Base-by-base conservation (phyloP, 1,140 invertebrate genomes). In the Bombus sibiricus region DNA sequence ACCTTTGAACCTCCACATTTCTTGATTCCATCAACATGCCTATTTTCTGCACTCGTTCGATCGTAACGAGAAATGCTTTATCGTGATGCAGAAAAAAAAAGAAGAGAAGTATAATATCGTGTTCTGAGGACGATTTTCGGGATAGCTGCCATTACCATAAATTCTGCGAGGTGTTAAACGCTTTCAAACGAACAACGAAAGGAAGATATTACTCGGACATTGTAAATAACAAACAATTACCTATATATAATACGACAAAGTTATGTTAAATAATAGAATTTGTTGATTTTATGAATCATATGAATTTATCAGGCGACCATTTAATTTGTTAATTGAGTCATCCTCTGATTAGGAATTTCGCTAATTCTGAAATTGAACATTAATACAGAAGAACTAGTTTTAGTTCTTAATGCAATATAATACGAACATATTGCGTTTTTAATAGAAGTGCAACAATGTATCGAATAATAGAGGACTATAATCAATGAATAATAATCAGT, bases 21-120 rank as follows among this genome's bases (percentile, higher is more conserved):
- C 34, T 53, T 47, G 73, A 77, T 83, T 39, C 62, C 73, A 75
- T 69, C 74, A n/a, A 22, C 43, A 12, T 47, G 15, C 43, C 43
- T 34, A 47, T 41, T 41, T 34, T 34, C 41, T 64, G 76, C 76
- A 79, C 62, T 32, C 53, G 64, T 43, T 39, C 82, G 10, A 57
- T 59, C 74, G 64, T 18, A 80, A 69, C 47, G 66, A 39, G 41
- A 37, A 28, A 75, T 22, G 39, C 22, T 34, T 43, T 69, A 41
- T 47, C 76, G 41, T 28, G n/a, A 22, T 10, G 18, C 12, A 59
- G 1, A 69, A 53, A 53, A 69, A 53, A 39, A 41, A 62, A 18
- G 4, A 12, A 15, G 2, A 57, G 39, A 72, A 83, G 82, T 78
- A 83, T 83, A 83, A 78, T 83, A 43, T 32, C 82, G 64, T 83